Base-by-base conservation (phyloP, 2,113 vertebrate genomes). In the Lontra canadensis region DNA sequence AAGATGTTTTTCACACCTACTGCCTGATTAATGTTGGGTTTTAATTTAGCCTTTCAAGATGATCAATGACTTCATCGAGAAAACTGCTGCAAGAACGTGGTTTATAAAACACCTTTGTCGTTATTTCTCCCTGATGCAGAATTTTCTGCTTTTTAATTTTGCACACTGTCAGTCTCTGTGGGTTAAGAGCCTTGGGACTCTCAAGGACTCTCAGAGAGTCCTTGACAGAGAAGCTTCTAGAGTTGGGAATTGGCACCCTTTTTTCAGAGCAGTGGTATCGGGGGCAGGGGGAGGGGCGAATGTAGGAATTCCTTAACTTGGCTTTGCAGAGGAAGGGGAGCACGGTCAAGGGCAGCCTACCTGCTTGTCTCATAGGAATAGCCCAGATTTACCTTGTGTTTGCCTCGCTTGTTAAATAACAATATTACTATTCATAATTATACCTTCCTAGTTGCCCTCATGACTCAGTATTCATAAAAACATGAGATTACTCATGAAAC, bases 1-100 rank as follows among this genome's bases (percentile, higher is more conserved):
- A 95, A 97, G 83, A 81, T 97, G 55, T 97, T 97, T 98, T 84
- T 96, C 39, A 94, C 13, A 49, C 42, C 84, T 92, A 80, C 73
- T 91, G 49, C 57, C 49, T 93, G 89, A 86, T 93, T 91, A 67
- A 94, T 88, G 4, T 9, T 73, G 76, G 39, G 1, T 31, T 98
- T 97, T 96, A 97, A 95, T 98, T 34, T 94, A 96, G 69, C 65
- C 74, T 78, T 92, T 63, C 61, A 96, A 65, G 55, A 91, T 84
- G 93, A 95, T 96, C 86, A 78, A 11, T 57, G 81, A 81, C 36
- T 87, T 91, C 20, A 1, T 31, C 2, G 20, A 88, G 59, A 76
- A 89, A 91, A 78, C 26, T 74, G 76, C 89, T 84, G 47, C 34
- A 25, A 90, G 90, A 90, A 49, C 86, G 26, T 65, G 44, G 31